Conservation (phyloP, 2,113 vertebrate species). For the Semnornis frantzii region DNA sequence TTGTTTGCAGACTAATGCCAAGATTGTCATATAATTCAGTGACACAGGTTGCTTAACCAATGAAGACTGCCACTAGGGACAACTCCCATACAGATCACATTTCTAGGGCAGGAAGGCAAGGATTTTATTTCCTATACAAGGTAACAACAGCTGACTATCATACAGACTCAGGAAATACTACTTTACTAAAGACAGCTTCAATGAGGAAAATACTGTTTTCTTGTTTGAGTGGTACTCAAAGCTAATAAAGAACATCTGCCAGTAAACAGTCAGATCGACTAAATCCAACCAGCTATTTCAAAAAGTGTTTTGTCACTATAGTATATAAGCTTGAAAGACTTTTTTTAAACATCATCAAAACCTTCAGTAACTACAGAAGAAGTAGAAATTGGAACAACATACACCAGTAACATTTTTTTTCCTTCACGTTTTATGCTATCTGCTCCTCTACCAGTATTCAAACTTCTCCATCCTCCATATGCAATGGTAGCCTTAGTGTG, state of each 20-base stretch:
- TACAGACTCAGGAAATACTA: background rate
- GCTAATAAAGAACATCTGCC: background rate
- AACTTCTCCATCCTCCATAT: background rate
- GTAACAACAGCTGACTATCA: background rate
- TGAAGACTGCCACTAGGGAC: background rate
- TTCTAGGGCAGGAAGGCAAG: background rate
- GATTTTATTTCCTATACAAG: background rate
- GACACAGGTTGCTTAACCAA: background rate
- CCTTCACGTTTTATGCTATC: background rate
- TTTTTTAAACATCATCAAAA: background rate
- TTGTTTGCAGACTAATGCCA: background rate
- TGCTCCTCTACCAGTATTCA: background rate
- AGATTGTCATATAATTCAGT: background rate
- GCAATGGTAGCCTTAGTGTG: background rate
- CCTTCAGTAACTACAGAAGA: background rate
- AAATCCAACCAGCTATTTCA: background rate
- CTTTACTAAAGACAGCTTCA: background rate
- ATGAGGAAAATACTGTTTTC: background rate
- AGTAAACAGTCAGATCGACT: background rate
- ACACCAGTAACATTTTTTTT: background rate
- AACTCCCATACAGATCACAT: background rate
- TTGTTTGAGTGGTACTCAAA: background rate
- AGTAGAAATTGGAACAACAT: background rate
- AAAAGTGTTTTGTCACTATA: background rate
- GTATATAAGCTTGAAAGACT: background rate